These are phyloP conservation scores for Anticlea derivata DNA, from an alignment of 2,888 invertebrate species.

Conservation along the genomic window DNA sequence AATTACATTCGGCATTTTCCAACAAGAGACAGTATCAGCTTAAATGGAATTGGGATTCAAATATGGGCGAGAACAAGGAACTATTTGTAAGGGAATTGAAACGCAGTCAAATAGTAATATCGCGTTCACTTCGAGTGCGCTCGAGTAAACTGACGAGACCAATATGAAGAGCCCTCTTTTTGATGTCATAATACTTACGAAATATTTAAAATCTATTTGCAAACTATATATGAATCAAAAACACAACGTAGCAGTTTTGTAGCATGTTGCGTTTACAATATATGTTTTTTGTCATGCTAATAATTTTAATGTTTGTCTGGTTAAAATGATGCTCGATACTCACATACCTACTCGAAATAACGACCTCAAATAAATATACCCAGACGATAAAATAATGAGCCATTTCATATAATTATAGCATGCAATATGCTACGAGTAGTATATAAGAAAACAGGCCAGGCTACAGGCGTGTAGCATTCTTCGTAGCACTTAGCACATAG, in stretches of 20 bases:
- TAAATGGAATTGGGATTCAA: conserved; percentile 18
- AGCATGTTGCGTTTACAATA: no score
- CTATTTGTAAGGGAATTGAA: conserved; percentile 18
- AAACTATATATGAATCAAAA: neutral
- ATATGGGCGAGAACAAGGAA: conserved; percentile 7
- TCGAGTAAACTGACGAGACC: conserved; percentile 1
- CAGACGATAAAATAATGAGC: no score
- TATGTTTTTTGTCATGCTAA: no score
- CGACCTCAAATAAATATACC: no score
- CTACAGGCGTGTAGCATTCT: conserved; percentile 1
- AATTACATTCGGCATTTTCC: conserved; percentile 29
- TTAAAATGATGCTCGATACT: no score
- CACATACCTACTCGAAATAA: no score
- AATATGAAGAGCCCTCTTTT: conserved; percentile 1
- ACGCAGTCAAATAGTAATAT: conserved; percentile 14
- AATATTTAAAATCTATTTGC: neutral
- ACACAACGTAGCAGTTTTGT: neutral
- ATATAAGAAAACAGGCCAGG: no score
- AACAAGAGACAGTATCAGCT: conserved; percentile 22
- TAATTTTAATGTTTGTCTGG: no score
- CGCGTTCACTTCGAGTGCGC: conserved; percentile 16
- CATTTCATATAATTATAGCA: no score
- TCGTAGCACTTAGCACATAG: conserved; percentile 9
- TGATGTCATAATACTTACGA: neutral
- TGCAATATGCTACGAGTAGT: no score